Base-by-base conservation (phyloP, 2,797 vertebrate genomes). In the Echiichthys vipera region DNA sequence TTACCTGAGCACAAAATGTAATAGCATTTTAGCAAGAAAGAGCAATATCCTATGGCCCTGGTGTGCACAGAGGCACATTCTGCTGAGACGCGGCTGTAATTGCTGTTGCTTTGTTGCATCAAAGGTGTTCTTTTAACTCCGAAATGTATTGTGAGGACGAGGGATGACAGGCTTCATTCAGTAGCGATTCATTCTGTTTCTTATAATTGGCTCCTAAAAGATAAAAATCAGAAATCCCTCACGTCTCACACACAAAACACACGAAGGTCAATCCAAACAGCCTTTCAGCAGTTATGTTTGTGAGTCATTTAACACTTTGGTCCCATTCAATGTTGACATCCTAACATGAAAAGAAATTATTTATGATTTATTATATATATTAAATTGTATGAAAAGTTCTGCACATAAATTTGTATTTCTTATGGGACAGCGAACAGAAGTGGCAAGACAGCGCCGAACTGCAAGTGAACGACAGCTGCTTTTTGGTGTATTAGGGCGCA, bases 1-100 rank as follows among this genome's bases (percentile, higher is more conserved):
- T 79, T 73, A 84, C 69, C 78, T 77, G 43, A 62, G 80, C 71
- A 24, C 46, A 57, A 66, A 71, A 53, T 62, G 58, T 71, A 78
- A 86, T 66, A 57, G 63, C 53, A 43, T 87, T 71, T 67, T 65
- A 83, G 55, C 73, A 59, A 45, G 55, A 65, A 77, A 69, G 65
- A 73, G 73, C 55, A 65, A 47, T n/a, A n/a, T 72, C 49, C 56
- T n/a, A 46, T 11, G 46, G 18, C 13, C 8, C 49, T 14, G 45
- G 20, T 53, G 34, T 29, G 61, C 46, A 45, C 32, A 6, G 13
- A 37, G 59, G 72, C 2, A 17, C 42, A 77, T 46, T 55, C 51
- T 29, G 64, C 73, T 27, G 59, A 51, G 71, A 53, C 42, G 32
- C 29, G 10, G 2, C 39, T 43, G 47, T 42, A 78, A 77, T 58